Percentiles rank a stretch among this genome's conserved stretches.
phyloP scores from a whole-genome alignment of 2,113 vertebrate species.

The Varanus salvator region DNA sequence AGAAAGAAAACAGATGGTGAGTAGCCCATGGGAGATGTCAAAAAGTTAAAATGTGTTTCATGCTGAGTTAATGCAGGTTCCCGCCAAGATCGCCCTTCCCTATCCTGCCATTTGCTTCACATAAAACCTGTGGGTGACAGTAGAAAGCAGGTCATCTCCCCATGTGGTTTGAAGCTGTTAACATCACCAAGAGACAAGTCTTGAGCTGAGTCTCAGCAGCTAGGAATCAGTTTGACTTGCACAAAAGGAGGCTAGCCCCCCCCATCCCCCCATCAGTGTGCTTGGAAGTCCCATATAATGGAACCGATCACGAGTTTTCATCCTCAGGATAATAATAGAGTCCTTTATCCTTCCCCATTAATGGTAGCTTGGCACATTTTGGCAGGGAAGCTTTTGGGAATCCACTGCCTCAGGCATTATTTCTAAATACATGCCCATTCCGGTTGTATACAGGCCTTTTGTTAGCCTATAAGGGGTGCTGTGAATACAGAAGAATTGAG shows the following conservation, averaged over 20 bases:
- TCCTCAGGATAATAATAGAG: too few relatives aligned
- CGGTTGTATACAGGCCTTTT: neutral
- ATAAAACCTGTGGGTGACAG: too few relatives aligned
- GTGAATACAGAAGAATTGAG: neutral
- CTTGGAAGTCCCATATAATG: too few relatives aligned
- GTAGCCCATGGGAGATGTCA: neutral
- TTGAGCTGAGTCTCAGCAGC: neutral
- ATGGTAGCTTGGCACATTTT: neutral
- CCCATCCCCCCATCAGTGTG: too few relatives aligned
- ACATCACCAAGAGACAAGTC: neutral
- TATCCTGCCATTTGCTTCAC: neutral
- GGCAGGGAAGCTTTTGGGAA: neutral
- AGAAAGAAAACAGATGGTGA: slow-evolving; percentile 77
- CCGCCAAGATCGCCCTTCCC: neutral
- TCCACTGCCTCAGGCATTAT: neutral
- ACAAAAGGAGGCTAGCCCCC: too few relatives aligned
- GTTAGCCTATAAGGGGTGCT: neutral
- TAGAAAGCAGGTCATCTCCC: too few relatives aligned
- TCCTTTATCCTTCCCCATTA: too few relatives aligned
- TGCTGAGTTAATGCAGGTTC: neutral
- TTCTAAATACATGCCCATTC: neutral
- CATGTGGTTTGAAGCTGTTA: neutral
- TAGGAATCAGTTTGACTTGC: neutral
- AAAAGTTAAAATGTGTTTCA: too few relatives aligned
- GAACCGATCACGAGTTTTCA: too few relatives aligned